phyloP scores from a whole-genome alignment of 2,113 vertebrate genomes.

The Aspiorhynchus laticeps region DNA sequence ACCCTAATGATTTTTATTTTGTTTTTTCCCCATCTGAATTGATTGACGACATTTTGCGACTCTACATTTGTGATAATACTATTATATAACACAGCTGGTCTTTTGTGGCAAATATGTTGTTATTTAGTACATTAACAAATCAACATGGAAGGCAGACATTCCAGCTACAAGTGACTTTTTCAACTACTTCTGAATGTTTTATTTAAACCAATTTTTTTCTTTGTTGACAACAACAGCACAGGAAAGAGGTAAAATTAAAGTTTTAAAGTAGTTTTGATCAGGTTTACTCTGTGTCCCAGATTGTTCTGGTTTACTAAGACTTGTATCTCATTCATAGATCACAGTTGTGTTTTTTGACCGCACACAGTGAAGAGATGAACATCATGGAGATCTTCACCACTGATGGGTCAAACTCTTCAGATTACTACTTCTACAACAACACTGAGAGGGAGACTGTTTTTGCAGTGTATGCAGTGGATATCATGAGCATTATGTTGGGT shows the following conservation, averaged over 20 bases:
- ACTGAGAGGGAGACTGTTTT: not conserved
- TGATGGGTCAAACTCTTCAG: not conserved
- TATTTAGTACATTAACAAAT: not conserved
- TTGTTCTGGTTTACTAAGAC: no score
- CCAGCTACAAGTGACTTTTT: not conserved
- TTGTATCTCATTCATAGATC: not conserved
- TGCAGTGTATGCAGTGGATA: not conserved
- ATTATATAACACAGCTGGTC: not conserved
- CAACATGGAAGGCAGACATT: not conserved
- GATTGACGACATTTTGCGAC: no score
- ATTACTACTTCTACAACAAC: not conserved
- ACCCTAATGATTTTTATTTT: no score
- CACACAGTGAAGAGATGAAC: constrained; percentile 28
- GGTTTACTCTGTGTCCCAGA: no score
- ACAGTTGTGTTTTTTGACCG: not conserved
- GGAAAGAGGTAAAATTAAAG: no score
- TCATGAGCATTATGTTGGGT: not conserved
- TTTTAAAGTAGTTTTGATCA: not conserved
- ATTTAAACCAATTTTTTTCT: no score
- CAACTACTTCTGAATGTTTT: no score
- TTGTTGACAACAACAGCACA: no score
- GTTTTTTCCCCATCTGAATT: no score
- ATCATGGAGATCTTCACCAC: not conserved
- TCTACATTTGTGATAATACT: not conserved
- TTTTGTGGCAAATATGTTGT: no score